These are phyloP conservation scores for Eriocheir sinensis DNA, from an alignment of 1,140 invertebrate species.

Conservation along the genomic window DNA sequence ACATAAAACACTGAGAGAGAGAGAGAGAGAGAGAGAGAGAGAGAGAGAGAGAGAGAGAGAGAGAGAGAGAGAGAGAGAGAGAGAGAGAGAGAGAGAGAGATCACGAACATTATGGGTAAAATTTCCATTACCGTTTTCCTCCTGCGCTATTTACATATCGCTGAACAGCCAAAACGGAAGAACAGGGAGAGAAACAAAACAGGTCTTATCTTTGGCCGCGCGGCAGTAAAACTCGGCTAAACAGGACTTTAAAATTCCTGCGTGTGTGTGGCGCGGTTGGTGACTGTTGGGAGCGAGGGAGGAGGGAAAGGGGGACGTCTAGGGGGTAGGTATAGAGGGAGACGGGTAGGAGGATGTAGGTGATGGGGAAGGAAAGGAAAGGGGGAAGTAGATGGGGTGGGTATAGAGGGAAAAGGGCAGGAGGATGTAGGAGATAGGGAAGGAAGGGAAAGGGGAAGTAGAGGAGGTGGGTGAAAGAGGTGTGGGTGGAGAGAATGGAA, in stretches of 20 bases:
- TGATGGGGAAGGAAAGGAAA: too few relatives aligned
- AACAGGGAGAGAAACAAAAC: slow-evolving; percentile 24
- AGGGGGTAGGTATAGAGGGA: slow-evolving; percentile 31
- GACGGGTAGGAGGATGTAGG: background rate
- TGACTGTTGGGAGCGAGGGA: too few relatives aligned
- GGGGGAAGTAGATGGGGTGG: too few relatives aligned
- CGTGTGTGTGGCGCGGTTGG: slow-evolving; percentile 2
- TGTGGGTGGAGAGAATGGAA: too few relatives aligned
- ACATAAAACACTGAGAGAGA: background rate
- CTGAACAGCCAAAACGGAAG: slow-evolving; percentile 7
- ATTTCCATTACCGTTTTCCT: slow-evolving; percentile 11
- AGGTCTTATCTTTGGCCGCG: background rate
- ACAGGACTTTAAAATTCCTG: slow-evolving; percentile 25
- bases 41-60: slow-evolving; percentile 26
- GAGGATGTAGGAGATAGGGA: too few relatives aligned
- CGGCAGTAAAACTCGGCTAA: slow-evolving; percentile 4
- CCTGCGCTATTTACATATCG: background rate
- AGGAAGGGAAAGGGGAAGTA: too few relatives aligned
- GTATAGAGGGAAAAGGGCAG: too few relatives aligned
- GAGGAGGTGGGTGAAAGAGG: too few relatives aligned
- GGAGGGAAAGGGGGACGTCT: too few relatives aligned
- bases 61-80: too few relatives aligned
- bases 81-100: too few relatives aligned
- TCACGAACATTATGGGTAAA: background rate
- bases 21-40: slow-evolving; percentile 46